Base-by-base conservation (phyloP, 2,888 invertebrate genomes). In the Nezara viridula region DNA sequence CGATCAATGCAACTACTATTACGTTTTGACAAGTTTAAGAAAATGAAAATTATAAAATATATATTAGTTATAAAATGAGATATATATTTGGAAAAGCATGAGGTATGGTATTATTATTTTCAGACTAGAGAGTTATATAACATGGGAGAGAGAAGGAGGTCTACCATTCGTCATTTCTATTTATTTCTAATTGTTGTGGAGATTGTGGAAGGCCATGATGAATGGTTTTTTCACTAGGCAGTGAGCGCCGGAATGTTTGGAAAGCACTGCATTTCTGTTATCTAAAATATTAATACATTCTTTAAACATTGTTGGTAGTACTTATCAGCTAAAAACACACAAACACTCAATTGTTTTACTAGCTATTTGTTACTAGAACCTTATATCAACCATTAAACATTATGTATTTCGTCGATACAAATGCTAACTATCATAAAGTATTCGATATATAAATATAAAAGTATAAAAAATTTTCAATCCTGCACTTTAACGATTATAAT, bases 111-210 rank as follows among this genome's bases (percentile, higher is more conserved):
- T 73, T 32, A 44, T 44, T 27, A 27, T 27, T 60, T 32, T 73
- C 0, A 37, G 12, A 0, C 5, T 37, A 73, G 66, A 37, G 66
- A 37, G 66, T 19, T 37, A 37, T 60, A 16, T 21, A 37, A 21
- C 19, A 37, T 9, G 6, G 19, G 32, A 37, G 60, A 73, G 19
- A 44, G 21, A 77, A 40, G 24, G 24, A 44, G 24, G 10, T 81
- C 40, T 81, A 81, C 37, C 81, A 81, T 81, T 81, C 44, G 44
- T 47, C 81, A 81, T n/a, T 44, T 1, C n/a, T 81, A 12, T 47
- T 81, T 44, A 81, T 44, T 81, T 81, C 44, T 81, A 81, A 81
- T 81, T 81, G 81, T 81, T 81, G 81, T 81, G 40, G 81, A 44
- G 44, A 47, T 81, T 81, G 81, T 44, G 44, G 24, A 0, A 24